These are phyloP conservation scores for Corythornis cristatus DNA, from an alignment of 2,113 vertebrate species.

Conservation along the genomic window DNA sequence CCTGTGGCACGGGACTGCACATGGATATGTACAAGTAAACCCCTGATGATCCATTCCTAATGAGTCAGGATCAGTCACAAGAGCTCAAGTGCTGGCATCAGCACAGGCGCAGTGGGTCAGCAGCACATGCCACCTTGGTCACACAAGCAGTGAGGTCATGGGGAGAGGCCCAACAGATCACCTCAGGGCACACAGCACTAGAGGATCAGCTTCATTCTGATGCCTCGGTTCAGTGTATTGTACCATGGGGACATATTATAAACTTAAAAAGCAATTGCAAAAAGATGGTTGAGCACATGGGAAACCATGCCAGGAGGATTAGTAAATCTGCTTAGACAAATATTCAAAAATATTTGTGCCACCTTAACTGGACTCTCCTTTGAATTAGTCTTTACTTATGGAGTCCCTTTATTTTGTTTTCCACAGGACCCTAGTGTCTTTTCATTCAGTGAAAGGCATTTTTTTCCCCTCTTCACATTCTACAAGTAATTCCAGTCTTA, in stretches of 20 bases:
- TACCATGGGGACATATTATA: neutral
- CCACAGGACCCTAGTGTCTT: neutral
- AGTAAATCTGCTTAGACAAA: neutral
- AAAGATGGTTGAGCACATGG: neutral
- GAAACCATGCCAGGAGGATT: neutral
- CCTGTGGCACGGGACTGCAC: neutral
- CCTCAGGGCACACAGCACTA: fast-evolving
- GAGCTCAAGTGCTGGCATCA: neutral
- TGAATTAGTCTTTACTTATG: neutral
- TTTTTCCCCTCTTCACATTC: neutral
- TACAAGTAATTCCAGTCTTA: neutral
- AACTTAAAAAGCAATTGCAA: neutral
- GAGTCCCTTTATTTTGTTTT: neutral
- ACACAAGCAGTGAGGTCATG: neutral
- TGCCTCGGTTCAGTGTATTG: neutral
- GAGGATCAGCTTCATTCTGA: neutral
- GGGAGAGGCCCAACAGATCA: neutral
- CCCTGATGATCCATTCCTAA: neutral
- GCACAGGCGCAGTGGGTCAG: neutral
- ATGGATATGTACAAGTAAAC: neutral
- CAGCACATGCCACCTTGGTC: neutral
- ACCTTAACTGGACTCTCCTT: neutral
- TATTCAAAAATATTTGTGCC: neutral
- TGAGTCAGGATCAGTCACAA: neutral
- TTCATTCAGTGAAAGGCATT: neutral